phyloP scores from a whole-genome alignment of 2,797 vertebrate species.

The Anabacerthia variegaticeps region DNA sequence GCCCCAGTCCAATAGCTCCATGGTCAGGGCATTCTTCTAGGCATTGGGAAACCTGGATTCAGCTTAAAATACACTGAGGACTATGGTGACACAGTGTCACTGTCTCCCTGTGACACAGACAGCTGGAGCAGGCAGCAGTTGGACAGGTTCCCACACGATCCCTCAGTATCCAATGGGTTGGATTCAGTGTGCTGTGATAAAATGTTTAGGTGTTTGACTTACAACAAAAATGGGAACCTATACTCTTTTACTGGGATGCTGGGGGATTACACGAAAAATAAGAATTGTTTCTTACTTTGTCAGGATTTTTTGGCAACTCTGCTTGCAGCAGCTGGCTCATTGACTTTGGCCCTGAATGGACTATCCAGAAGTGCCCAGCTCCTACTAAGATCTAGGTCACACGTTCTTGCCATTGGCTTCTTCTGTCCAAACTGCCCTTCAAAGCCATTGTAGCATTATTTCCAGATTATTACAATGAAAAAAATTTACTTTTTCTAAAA shows the following conservation, averaged over 20 bases:
- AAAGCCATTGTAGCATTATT: background rate
- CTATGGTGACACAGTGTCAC: background rate
- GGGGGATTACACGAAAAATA: background rate
- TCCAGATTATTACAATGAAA: background rate
- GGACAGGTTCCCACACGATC: fast-evolving
- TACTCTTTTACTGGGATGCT: background rate
- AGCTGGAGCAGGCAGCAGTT: background rate
- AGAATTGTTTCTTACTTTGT: background rate
- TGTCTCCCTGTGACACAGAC: background rate
- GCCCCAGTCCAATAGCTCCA: background rate
- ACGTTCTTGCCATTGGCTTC: background rate
- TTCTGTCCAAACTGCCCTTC: background rate
- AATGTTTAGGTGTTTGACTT: background rate
- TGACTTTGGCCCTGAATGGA: background rate
- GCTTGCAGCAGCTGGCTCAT: background rate
- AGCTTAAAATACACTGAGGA: background rate
- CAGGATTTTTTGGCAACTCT: background rate
- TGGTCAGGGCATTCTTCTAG: background rate
- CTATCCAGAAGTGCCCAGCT: background rate
- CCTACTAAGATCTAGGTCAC: background rate
- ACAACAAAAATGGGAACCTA: background rate
- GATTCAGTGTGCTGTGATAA: background rate
- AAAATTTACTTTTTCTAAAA: background rate
- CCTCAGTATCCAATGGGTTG: background rate
- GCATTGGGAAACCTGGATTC: background rate